Evolutionary conservation across 2,888 invertebrate genomes (phyloP), one percentile per base, ranked within the genome.

Genomic region (Leucoma salicis): DNA sequence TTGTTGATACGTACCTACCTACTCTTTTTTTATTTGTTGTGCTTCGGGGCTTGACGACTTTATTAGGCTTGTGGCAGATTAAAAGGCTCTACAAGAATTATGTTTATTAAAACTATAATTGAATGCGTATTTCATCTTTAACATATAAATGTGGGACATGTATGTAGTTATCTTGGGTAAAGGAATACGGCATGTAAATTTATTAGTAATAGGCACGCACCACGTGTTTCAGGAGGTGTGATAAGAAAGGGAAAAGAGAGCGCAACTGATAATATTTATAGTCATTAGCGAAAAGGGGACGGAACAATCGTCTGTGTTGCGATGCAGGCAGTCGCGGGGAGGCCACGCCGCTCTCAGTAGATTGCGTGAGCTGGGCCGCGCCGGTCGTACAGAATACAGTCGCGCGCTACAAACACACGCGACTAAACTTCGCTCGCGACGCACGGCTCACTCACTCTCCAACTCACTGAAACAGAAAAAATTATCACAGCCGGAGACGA

Each of bases 341-440:
- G 92, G 90, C 90, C 88, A 89, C 78, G 56, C 47, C 81, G 79
- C 64, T 90, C 68, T 69, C 91, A 92, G 92, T 91, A 92, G 91
- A 91, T 86, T 91, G 92, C 92, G 91, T 91, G 92, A 91, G 91
- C 91, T 91, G 92, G 91, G 91, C 91, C 82, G 85, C 91, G 91
- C 85, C 89, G 91, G 85, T 82, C 85, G 87, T 66, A 70, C 75
- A 74, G 74, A 75, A 64, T 56, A 68, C 58, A 73, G 67, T 74
- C 77, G 80, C 77, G 76, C 71, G 76, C 79, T 74, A 78, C 70
- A 73, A 68, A 68, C 83, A 66, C 77, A 72, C 78, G 77, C 78
- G 79, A 74, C 74, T 47, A 86, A 86, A 86, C 87, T 86, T 86
- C 88, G 80, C 83, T 81, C 87, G 83, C 78, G 74, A 70, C 66